Percentiles rank a stretch among this genome's conserved stretches.
Evolutionary conservation across 2,888 invertebrate species (phyloP).

Genomic region (Acrobasis repandana): DNA sequence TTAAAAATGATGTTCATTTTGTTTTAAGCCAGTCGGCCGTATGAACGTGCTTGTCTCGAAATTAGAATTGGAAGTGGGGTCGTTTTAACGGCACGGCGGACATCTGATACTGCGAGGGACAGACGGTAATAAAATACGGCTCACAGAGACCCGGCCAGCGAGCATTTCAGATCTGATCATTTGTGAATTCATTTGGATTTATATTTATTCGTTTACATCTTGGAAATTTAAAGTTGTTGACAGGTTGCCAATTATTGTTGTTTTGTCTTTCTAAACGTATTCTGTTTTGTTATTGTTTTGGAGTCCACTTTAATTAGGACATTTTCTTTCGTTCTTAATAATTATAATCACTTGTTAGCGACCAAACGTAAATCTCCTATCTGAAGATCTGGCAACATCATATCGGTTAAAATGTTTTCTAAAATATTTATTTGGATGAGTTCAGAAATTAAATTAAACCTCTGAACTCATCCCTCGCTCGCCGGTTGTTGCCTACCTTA

Average conservation of each 20-base stretch:
- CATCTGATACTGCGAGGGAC: slow-evolving; percentile 43
- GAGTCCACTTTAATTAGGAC: not conserved
- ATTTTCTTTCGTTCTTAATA: no score
- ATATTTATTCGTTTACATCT: not conserved
- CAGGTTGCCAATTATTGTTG: no score
- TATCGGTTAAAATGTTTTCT: no score
- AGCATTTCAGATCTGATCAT: not conserved
- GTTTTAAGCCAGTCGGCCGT: slow-evolving; percentile 47
- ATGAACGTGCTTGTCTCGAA: slow-evolving; percentile 45
- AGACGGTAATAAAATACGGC: slow-evolving; percentile 41
- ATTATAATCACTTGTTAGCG: no score
- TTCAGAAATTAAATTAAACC: no score
- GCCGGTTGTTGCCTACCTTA: no score
- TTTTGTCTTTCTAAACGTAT: no score
- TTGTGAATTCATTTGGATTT: not conserved
- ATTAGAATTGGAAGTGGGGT: slow-evolving; percentile 50
- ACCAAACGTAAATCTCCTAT: no score
- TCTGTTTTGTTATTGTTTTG: not conserved
- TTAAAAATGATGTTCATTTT: slow-evolving; percentile 60
- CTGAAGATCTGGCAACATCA: no score
- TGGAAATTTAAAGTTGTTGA: slow-evolving; percentile 20
- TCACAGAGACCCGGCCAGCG: slow-evolving; percentile 29
- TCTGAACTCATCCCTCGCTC: no score
- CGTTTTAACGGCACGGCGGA: slow-evolving; percentile 37
- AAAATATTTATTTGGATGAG: no score